Percentiles rank a stretch among this genome's conserved stretches.
These are phyloP conservation scores for Oenanthe melanoleuca DNA, from an alignment of 2,113 vertebrate species.

Conservation along the genomic window DNA sequence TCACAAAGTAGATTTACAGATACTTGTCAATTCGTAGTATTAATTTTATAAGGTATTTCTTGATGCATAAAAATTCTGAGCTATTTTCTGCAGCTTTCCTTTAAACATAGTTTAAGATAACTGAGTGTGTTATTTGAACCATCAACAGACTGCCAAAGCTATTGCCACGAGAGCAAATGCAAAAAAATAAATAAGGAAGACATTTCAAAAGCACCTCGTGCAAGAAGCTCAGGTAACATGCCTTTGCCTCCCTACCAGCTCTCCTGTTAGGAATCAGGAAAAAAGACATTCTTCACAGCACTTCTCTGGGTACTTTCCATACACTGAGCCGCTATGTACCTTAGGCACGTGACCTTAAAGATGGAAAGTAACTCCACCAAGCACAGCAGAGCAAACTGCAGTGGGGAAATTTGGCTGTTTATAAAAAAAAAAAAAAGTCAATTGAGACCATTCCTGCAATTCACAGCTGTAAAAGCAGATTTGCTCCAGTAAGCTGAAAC, in stretches of 20 bases:
- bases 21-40: neutral
- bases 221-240: neutral
- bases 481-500: neutral
- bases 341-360: neutral
- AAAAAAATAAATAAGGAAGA: constrained; percentile 50
- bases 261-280: neutral
- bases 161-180: neutral
- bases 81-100: neutral
- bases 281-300: neutral
- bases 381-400: neutral
- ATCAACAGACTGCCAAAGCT: neutral
- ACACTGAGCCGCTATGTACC: neutral
- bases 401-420: neutral
- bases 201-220: neutral
- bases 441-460: neutral
- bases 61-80: neutral
- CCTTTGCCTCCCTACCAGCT: neutral
- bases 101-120: neutral
- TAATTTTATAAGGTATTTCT: neutral
- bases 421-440: neutral
- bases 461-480: neutral
- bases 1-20: neutral
- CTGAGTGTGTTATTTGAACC: neutral
- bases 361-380: neutral
- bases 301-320: neutral